These are phyloP conservation scores for Zosterops japonicus DNA, from an alignment of 2,113 vertebrate genomes.

Conservation along the genomic window DNA sequence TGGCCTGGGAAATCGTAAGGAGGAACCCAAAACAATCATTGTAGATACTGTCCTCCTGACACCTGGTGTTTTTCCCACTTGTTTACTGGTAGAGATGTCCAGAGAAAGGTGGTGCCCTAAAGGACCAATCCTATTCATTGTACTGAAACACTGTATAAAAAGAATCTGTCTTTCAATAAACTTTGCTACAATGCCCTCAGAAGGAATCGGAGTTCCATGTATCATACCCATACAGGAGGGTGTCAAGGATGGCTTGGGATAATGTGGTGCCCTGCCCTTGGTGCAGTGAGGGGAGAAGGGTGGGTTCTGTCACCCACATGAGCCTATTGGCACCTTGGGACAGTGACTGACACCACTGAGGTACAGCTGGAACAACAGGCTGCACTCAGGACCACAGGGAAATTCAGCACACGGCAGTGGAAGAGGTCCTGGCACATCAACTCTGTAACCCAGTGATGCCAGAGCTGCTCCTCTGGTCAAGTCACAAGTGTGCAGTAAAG, in stretches of 20 bases:
- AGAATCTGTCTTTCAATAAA: too few species aligned
- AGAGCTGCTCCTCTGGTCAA: background rate
- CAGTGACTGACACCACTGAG: background rate
- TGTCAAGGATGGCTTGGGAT: accelerated
- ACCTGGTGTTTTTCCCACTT: too few species aligned
- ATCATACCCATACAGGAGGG: background rate
- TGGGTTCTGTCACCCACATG: accelerated
- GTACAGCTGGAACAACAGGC: background rate
- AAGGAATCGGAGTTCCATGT: too few species aligned
- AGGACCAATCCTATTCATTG: too few species aligned
- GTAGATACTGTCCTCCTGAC: too few species aligned
- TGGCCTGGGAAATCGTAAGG: too few species aligned
- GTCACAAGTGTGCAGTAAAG: accelerated
- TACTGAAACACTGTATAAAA: too few species aligned
- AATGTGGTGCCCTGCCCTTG: accelerated
- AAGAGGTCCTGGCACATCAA: background rate
- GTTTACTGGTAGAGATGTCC: too few species aligned
- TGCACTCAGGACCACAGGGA: accelerated
- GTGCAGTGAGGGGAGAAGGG: background rate
- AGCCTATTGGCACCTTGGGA: background rate
- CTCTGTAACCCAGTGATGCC: background rate
- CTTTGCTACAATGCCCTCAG: too few species aligned
- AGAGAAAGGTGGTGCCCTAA: too few species aligned
- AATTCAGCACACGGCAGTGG: background rate
- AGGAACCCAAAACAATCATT: too few species aligned